Conservation (phyloP, 2,797 vertebrate species). For the Epinephelus coioides region DNA sequence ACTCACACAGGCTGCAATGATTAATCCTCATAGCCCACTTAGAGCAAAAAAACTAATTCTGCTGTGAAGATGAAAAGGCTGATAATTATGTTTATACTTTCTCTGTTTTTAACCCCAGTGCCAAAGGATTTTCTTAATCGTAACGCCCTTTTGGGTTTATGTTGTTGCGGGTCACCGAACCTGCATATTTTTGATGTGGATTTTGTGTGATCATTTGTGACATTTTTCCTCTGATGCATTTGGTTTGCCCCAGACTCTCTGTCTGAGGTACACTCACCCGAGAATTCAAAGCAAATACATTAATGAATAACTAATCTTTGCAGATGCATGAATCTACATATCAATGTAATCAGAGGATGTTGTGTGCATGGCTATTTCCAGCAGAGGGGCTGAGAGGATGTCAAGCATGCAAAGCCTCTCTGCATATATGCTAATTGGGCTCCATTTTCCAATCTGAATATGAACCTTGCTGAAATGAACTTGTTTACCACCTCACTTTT, state of each 20-base stretch:
- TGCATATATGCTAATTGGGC: constrained; percentile 83
- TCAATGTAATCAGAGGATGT: constrained; percentile 87
- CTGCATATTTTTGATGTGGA: constrained; percentile 57
- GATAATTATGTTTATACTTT: constrained; percentile 74
- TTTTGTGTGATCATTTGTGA: constrained; percentile 66
- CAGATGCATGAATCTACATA: constrained; percentile 86
- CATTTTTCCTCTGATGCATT: constrained; percentile 67
- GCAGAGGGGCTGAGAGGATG: constrained; percentile 83
- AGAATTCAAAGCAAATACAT: constrained; percentile 84
- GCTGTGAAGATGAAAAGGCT: constrained; percentile 74
- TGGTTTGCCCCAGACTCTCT: constrained; percentile 74
- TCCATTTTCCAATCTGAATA: constrained; percentile 75
- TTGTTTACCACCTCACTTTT: constrained; percentile 66
- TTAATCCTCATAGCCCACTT: constrained; percentile 77
- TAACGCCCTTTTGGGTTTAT: constrained; percentile 43
- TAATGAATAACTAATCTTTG: constrained; percentile 85
- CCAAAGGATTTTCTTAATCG: constrained; percentile 60
- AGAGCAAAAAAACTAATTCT: constrained; percentile 68
- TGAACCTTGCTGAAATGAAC: constrained; percentile 71
- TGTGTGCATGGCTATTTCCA: constrained; percentile 84
- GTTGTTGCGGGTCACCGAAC: constrained; percentile 65
- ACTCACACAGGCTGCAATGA: constrained; percentile 73
- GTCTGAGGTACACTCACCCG: constrained; percentile 77
- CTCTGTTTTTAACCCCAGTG: constrained; percentile 67
- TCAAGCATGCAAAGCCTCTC: constrained; percentile 84